Conservation (phyloP, 2,888 invertebrate species). For the Drosophila kokeensis region DNA sequence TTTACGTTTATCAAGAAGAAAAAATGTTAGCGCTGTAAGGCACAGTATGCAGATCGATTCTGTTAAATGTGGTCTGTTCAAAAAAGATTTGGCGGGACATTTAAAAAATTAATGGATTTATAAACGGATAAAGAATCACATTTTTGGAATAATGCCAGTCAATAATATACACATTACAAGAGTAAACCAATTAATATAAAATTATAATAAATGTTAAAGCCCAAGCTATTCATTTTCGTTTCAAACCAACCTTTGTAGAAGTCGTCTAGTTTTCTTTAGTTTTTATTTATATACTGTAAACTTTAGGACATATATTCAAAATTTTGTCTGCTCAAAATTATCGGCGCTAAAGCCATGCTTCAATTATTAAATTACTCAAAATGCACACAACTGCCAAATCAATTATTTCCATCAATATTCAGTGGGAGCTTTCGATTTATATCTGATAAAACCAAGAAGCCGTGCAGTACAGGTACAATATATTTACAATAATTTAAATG, state of each 20-base stretch:
- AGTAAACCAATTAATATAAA: neutral
- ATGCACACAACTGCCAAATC: slow-evolving; percentile 1
- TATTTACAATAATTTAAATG: neutral
- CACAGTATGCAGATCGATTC: neutral
- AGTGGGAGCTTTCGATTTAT: slow-evolving; percentile 13
- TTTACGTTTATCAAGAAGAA: slow-evolving; percentile 11
- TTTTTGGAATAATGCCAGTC: too few relatives aligned
- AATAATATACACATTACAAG: too few relatives aligned
- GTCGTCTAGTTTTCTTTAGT: neutral
- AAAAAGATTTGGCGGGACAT: neutral
- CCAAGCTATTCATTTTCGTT: neutral
- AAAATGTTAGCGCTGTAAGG: slow-evolving; percentile 5
- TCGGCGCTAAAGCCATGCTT: slow-evolving; percentile 24
- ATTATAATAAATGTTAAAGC: neutral
- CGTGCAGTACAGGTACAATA: slow-evolving; percentile 1
- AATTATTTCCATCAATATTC: slow-evolving; percentile 1
- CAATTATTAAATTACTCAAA: slow-evolving; percentile 22
- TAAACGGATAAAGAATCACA: too few relatives aligned
- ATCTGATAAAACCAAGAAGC: slow-evolving; percentile 23
- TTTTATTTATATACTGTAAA: neutral
- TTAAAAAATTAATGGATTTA: neutral
- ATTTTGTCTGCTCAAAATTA: neutral
- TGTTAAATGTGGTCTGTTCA: neutral
- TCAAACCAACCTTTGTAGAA: neutral
- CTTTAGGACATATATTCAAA: neutral